A percentile compares a stretch with the other conserved stretches of the same genome.
phyloP scores from a whole-genome alignment of 2,797 vertebrate species.

The Acrossocheilus wenchowensis region DNA sequence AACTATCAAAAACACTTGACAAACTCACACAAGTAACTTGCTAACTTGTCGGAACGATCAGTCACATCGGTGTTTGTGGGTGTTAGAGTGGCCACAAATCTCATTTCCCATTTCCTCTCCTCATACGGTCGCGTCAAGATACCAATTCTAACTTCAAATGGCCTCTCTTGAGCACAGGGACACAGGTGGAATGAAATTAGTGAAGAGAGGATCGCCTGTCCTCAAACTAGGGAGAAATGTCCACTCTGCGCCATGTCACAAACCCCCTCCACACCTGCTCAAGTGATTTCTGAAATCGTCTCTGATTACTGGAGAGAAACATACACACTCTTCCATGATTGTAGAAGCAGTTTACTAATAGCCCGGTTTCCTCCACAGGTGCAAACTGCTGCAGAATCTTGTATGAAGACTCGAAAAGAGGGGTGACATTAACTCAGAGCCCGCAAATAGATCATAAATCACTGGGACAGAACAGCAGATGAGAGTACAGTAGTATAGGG shows the following conservation, averaged over 20 bases:
- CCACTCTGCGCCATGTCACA: not conserved
- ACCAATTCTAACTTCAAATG: slow-evolving; percentile 72
- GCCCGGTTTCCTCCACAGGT: not conserved
- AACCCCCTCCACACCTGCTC: slow-evolving; percentile 4
- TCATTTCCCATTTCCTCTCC: slow-evolving; percentile 68
- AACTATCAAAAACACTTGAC: slow-evolving; percentile 61
- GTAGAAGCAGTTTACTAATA: slow-evolving; percentile 6
- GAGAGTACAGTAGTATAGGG: not conserved
- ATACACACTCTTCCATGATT: not conserved
- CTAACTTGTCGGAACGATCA: slow-evolving; percentile 64
- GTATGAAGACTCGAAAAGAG: not conserved
- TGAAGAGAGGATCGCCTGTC: slow-evolving; percentile 36
- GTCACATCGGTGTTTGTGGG: slow-evolving; percentile 31
- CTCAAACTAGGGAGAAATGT: slow-evolving; percentile 13
- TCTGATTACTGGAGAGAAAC: slow-evolving; percentile 26
- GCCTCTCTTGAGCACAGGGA: slow-evolving; percentile 63
- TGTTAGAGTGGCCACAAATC: slow-evolving; percentile 68
- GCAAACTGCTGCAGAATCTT: not conserved
- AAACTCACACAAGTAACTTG: slow-evolving; percentile 61
- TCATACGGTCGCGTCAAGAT: slow-evolving; percentile 56
- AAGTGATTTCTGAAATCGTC: slow-evolving; percentile 43
- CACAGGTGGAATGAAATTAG: slow-evolving; percentile 65
- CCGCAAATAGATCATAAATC: not conserved
- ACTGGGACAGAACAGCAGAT: slow-evolving; percentile 14
- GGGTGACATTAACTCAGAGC: slow-evolving; percentile 7